These are phyloP conservation scores for Steinernema scapterisci DNA, from an alignment of 2,888 invertebrate species.

Conservation along the genomic window DNA sequence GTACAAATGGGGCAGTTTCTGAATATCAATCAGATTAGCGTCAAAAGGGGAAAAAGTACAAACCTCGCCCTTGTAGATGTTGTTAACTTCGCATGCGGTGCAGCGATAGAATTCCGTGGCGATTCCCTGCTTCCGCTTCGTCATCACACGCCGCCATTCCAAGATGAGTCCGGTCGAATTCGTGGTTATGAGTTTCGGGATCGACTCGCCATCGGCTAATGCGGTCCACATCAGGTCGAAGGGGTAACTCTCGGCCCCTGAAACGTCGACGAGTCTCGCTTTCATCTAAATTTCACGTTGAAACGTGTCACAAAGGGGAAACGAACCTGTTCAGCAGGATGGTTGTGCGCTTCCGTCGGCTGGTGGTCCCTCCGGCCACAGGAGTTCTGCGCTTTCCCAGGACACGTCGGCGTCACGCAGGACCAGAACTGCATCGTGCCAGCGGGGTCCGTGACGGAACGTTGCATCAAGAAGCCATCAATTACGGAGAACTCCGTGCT, in stretches of 20 bases:
- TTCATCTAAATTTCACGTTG: not conserved
- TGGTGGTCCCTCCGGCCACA: constrained; percentile 7
- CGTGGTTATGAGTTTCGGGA: constrained; percentile 13
- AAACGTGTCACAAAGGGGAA: not conserved
- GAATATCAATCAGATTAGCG: not conserved
- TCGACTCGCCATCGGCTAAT: constrained; percentile 17
- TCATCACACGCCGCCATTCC: constrained; percentile 16
- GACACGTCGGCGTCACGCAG: not conserved
- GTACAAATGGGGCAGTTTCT: constrained; percentile 13
- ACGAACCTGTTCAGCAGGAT: constrained; percentile 3
- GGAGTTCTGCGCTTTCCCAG: not conserved
- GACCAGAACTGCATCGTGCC: constrained; percentile 13
- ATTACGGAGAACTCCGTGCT: constrained; percentile 12
- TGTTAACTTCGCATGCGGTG: constrained; percentile 7
- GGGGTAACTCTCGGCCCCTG: not conserved
- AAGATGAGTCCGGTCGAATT: constrained; percentile 3
- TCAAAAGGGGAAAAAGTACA: not conserved
- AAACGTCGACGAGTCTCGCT: not conserved
- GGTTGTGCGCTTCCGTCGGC: not conserved
- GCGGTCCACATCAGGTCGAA: constrained; percentile 17
- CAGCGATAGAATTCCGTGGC: constrained; percentile 21
- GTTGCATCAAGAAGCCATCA: constrained; percentile 1
- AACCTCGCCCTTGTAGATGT: constrained; percentile 10
- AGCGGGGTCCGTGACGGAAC: not conserved
- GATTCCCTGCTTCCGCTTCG: not conserved